A percentile compares a stretch with the other conserved stretches of the same genome.
phyloP scores from a whole-genome alignment of 2,888 invertebrate genomes.

The Omphaloscelis lunosa region DNA sequence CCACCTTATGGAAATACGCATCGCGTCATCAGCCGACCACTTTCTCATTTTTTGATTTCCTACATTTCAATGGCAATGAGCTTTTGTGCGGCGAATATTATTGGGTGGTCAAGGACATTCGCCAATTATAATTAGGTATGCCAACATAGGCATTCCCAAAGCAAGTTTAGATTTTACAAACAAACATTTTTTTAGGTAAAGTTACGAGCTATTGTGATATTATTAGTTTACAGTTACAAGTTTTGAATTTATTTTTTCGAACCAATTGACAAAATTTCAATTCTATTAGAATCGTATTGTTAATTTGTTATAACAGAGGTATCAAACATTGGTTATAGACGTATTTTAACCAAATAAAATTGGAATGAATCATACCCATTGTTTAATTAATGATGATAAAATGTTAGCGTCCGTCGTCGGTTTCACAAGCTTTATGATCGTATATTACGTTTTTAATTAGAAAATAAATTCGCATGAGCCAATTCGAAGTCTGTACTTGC shows the following conservation, averaged over 20 bases:
- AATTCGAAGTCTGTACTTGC: constrained; percentile 31
- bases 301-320: neutral
- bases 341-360: constrained; percentile 13
- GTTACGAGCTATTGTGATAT: neutral
- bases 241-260: neutral
- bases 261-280: neutral
- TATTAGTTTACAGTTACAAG: neutral
- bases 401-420: neutral
- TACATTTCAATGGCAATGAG: constrained; percentile 61
- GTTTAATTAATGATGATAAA: constrained; percentile 14
- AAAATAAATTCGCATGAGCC: constrained; percentile 40
- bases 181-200: neutral
- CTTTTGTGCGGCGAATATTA: constrained; percentile 44
- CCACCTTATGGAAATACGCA: constrained; percentile 74
- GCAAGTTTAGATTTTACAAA: neutral
- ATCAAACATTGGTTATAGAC: constrained; percentile 7
- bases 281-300: constrained; percentile 4
- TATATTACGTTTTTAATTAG: constrained; percentile 37
- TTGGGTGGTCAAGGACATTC: constrained; percentile 60
- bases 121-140: constrained; percentile 9
- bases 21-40: constrained; percentile 76
- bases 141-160: too few relatives aligned
- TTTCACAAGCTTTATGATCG: constrained; percentile 43
- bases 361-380: constrained; percentile 14
- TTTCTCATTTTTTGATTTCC: constrained; percentile 78